Evolutionary conservation across 1,140 invertebrate genomes (phyloP), one percentile per base, ranked within the genome.

Genomic region (Drosophila funebris): DNA sequence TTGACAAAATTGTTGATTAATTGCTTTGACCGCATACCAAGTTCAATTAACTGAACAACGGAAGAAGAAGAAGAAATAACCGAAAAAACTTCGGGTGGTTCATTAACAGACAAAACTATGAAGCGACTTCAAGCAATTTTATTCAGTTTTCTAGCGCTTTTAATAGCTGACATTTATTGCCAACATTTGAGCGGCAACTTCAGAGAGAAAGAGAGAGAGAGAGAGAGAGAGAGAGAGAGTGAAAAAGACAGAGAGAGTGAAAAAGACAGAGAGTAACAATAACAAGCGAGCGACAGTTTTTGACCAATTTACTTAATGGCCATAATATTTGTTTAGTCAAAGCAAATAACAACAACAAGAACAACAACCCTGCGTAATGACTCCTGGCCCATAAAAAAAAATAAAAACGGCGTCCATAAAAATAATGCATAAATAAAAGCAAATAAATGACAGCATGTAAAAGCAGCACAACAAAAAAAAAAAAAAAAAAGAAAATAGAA

Each of bases 291-390:
- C 62, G 33, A 52, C 67, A 61, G 62, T 76, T 57, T 77, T 83
- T 75, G 79, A 87, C 78, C 82, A 87, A 87, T 87, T 87, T 88
- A 73, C 63, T 87, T 87, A 87, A 87, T 87, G 82, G 82, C 71
- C 84, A 88, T 83, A 87, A 87, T 87, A 88, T 87, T 87, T 88
- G 83, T 87, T 87, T 87, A 87, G 82, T 87, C 78, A 88, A 83
- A 70, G 78, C 82, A 85, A 85, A 85, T 61, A 84, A 63, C 53
- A 75, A 66, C 73, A 84, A 83, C 79, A 82, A 66, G 69, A 81
- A 68, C 50, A 53, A 52, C 53, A 52, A 50, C 39, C 31, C 74
- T 18, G 67, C 61, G 85, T 85, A 85, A 85, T 85, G 81, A 82
- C 81, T 60, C 48, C 58, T 64, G 54, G 66, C 56, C 70, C 81